Base-by-base conservation (phyloP, 2,888 invertebrate genomes). In the Norana najaformis region DNA sequence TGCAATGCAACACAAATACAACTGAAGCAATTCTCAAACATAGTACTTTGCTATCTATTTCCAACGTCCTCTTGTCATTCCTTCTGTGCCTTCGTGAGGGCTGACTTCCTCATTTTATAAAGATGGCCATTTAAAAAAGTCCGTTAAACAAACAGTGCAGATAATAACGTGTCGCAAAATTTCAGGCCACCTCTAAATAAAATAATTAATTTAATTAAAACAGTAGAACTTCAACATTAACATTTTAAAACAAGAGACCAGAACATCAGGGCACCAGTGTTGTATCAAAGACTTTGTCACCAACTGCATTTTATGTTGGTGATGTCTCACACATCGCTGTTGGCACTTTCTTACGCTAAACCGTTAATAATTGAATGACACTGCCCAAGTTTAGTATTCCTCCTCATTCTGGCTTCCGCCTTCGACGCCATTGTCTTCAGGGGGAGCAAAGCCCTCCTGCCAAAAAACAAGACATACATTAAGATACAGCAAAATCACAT, bases 371-470 rank as follows among this genome's bases (percentile, higher is more conserved):
- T 69, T n/a, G 69, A 69, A 69, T n/a, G 69, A 69, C 69, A n/a
- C 11, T n/a, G 69, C 69, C 30, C 3, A n/a, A 69, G 69, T 69
- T 83, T 82, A 90, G 53, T 90, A 90, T 83, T 90, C 89, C 18
- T 89, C 91, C n/a, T 91, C 90, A 20, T 69, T 69, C n/a, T 69
- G 88, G 38, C 38, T 88, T 20, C 89, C 90, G 23, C 89, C 88
- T 69, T 69, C 69, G 20, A 69, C 90, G 30, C 83, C 83, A 36
- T 91, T 91, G 30, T 90, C 91, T 35, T 92, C 92, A 8, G 92
- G 92, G 16, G 92, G 90, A 16, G 92, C 92, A 91, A 92, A 92
- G 20, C 93, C 93, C 36, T 92, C 92, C 90, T 93, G 92, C 90
- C 39, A 88, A 91, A 88, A 38, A 88, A 88, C 20, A 88, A 91